A percentile compares a stretch with the other conserved stretches of the same genome.
Conservation (phyloP, 2,888 invertebrate species). For the Catocala sponsa region DNA sequence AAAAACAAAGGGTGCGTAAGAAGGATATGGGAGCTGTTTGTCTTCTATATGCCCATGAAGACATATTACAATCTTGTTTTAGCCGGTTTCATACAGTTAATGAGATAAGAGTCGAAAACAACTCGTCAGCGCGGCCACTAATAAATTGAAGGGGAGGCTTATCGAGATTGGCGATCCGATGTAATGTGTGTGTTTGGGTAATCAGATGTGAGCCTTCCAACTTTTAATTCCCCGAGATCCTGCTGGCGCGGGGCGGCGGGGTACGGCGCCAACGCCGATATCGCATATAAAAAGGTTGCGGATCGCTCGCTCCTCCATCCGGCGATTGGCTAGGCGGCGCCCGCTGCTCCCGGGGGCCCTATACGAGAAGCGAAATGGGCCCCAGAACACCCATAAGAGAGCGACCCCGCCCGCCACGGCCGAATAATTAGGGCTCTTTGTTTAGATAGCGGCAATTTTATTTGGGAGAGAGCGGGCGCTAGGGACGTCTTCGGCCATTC, state of each 20-base stretch:
- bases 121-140: slow-evolving; percentile 72
- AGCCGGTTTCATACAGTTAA: slow-evolving; percentile 56
- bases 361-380: slow-evolving; percentile 90
- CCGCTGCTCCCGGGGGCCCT: slow-evolving; percentile 89
- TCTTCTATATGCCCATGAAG: slow-evolving; percentile 35
- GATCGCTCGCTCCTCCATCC: slow-evolving; percentile 86
- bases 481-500: slow-evolving; percentile 87
- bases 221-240: slow-evolving; percentile 82
- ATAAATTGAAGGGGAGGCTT: slow-evolving; percentile 80
- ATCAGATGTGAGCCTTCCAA: slow-evolving; percentile 84
- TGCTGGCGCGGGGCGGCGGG: slow-evolving; percentile 61
- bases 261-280: slow-evolving; percentile 84
- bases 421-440: slow-evolving; percentile 90
- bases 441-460: slow-evolving; percentile 89
- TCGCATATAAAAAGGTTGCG: slow-evolving; percentile 87
- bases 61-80: slow-evolving; percentile 52
- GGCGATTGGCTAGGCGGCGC: slow-evolving; percentile 90
- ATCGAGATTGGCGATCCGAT: slow-evolving; percentile 80
- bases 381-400: slow-evolving; percentile 91
- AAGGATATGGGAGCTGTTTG: slow-evolving; percentile 35
- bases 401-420: slow-evolving; percentile 90
- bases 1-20: slow-evolving; percentile 36
- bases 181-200: slow-evolving; percentile 83
- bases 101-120: slow-evolving; percentile 71
- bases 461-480: slow-evolving; percentile 87